phyloP scores from a whole-genome alignment of 2,113 vertebrate species.

The Cyanocitta stelleri region DNA sequence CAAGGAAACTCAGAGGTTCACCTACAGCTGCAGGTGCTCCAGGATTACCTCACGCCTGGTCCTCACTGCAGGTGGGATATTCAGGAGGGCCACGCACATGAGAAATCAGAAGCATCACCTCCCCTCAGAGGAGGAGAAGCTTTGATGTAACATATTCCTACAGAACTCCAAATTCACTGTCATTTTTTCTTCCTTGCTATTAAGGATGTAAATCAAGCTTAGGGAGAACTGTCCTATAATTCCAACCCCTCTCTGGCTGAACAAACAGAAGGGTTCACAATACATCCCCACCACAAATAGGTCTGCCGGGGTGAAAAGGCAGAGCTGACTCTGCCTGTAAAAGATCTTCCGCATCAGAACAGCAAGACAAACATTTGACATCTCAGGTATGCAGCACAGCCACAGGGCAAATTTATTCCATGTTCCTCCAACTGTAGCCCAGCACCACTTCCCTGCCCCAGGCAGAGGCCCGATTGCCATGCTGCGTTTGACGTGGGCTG shows the following conservation, averaged over 20 bases:
- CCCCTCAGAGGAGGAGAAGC: not conserved
- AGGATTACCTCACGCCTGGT: not conserved
- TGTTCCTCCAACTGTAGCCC: not conserved
- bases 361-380: not conserved
- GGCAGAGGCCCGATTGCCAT: rapidly evolving
- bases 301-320: not conserved
- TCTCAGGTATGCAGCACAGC: not conserved
- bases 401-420: not conserved
- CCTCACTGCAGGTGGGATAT: not conserved
- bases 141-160: not conserved
- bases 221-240: not conserved
- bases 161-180: not conserved
- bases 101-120: not conserved
- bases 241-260: not conserved
- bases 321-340: not conserved
- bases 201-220: not conserved
- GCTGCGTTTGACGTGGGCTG: not conserved
- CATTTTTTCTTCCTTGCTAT: not conserved
- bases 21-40: not conserved
- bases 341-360: not conserved
- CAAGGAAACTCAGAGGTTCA: not conserved
- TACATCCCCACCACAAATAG: not conserved
- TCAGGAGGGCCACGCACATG: not conserved
- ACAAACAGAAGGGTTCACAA: not conserved
- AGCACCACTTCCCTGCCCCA: not conserved